A percentile compares a stretch with the other conserved stretches of the same genome.
Evolutionary conservation across 2,797 vertebrate species (phyloP).

Genomic region (Syngnathus acus): DNA sequence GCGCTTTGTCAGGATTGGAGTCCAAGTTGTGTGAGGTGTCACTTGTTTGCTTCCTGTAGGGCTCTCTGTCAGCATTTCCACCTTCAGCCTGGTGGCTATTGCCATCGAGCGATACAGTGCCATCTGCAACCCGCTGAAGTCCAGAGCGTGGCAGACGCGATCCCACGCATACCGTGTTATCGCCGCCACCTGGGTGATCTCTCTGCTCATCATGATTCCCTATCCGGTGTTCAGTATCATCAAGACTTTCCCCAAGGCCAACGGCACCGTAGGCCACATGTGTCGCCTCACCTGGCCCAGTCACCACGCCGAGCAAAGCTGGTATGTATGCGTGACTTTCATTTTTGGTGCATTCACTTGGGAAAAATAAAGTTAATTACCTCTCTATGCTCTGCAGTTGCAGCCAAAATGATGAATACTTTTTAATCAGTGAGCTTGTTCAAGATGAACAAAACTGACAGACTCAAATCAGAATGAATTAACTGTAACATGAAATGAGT

Average conservation of each 20-base stretch:
- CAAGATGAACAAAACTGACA: background rate
- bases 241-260: constrained; percentile 30
- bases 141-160: constrained; percentile 89
- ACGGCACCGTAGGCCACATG: constrained; percentile 59
- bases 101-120: constrained; percentile 91
- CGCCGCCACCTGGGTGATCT: constrained; percentile 80
- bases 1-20: background rate
- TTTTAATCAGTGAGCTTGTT: background rate
- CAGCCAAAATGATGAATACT: background rate
- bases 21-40: background rate
- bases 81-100: constrained; percentile 93
- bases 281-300: constrained; percentile 81
- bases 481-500: background rate
- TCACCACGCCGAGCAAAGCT: constrained; percentile 71
- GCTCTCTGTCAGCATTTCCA: constrained; percentile 90
- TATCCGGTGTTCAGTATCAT: constrained; percentile 80
- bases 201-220: constrained; percentile 84
- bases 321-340: constrained; percentile 61
- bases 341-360: background rate
- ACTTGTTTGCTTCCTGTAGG: constrained; percentile 56
- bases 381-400: background rate
- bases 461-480: background rate
- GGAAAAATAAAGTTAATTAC: background rate
- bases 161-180: constrained; percentile 91
- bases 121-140: constrained; percentile 91